Conservation (phyloP, 2,113 vertebrate genomes). For the Saimiri boliviensis region DNA sequence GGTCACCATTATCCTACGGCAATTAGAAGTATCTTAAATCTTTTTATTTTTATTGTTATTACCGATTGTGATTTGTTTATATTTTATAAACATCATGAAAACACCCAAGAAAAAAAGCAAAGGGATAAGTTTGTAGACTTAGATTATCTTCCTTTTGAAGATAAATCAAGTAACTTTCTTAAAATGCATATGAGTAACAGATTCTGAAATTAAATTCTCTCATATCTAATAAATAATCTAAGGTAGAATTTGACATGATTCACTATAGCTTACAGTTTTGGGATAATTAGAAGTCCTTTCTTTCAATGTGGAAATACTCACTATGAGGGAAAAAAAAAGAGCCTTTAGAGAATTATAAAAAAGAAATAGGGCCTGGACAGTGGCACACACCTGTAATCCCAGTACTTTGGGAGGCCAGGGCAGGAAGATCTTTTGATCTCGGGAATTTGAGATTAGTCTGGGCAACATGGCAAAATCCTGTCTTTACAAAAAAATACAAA, state of each 20-base stretch:
- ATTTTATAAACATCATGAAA: conserved; percentile 38
- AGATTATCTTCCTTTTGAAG: neutral
- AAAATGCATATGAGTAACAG: neutral
- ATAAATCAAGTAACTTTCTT: conserved; percentile 12
- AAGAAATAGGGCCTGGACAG: neutral
- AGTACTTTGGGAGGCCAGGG: too few relatives aligned
- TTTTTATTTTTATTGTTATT: conserved; percentile 37
- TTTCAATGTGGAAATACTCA: neutral
- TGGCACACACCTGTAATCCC: too few relatives aligned
- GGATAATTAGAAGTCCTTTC: conserved; percentile 1
- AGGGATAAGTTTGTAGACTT: neutral
- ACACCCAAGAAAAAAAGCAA: neutral
- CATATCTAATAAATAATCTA: conserved; percentile 9
- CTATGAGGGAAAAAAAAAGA: neutral
- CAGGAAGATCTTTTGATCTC: too few relatives aligned
- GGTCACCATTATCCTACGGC: neutral
- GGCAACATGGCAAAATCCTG: too few relatives aligned
- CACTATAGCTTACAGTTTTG: neutral
- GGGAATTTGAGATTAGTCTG: too few relatives aligned
- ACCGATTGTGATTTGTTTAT: neutral
- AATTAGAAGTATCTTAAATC: neutral
- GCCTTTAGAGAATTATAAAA: neutral
- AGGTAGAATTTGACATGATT: neutral
- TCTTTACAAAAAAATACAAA: too few relatives aligned
- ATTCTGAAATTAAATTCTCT: conserved; percentile 25